Evolutionary conservation across 1,140 invertebrate genomes (phyloP).

Genomic region (Argopecten irradians): DNA sequence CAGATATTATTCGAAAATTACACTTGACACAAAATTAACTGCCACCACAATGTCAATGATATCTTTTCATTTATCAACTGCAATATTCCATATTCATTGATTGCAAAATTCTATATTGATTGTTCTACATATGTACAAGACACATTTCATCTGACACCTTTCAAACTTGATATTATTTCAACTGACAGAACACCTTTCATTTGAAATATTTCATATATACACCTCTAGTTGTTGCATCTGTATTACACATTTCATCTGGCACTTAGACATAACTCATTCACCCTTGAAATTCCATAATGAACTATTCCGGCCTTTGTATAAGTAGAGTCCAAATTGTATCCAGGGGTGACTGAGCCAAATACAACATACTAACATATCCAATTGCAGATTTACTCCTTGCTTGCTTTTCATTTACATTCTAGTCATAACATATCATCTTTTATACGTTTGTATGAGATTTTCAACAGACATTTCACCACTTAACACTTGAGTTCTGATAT

Average conservation of each 20-base stretch:
- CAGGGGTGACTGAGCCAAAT: no score
- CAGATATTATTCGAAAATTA: no score
- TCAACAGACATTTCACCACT: slow-evolving; percentile 48
- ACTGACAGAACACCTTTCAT: not conserved
- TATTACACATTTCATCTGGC: not conserved
- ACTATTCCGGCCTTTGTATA: no score
- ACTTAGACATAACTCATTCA: not conserved
- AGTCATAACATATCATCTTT: slow-evolving; percentile 38
- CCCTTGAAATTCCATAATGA: no score
- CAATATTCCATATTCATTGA: no score
- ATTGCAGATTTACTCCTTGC: no score
- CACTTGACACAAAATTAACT: no score
- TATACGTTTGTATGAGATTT: slow-evolving; percentile 58
- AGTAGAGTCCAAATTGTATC: no score
- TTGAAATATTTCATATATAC: not conserved
- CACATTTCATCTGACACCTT: not conserved
- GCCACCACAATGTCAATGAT: no score
- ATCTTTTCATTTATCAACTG: no score
- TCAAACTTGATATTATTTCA: not conserved
- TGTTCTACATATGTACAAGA: not conserved
- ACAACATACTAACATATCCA: no score
- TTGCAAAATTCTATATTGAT: no score
- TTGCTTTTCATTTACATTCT: not conserved
- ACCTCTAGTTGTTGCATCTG: not conserved
- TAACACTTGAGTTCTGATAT: slow-evolving; percentile 50